A percentile compares a stretch with the other conserved stretches of the same genome.
These are phyloP conservation scores for Elegia similella DNA, from an alignment of 2,888 invertebrate genomes.

Conservation along the genomic window DNA sequence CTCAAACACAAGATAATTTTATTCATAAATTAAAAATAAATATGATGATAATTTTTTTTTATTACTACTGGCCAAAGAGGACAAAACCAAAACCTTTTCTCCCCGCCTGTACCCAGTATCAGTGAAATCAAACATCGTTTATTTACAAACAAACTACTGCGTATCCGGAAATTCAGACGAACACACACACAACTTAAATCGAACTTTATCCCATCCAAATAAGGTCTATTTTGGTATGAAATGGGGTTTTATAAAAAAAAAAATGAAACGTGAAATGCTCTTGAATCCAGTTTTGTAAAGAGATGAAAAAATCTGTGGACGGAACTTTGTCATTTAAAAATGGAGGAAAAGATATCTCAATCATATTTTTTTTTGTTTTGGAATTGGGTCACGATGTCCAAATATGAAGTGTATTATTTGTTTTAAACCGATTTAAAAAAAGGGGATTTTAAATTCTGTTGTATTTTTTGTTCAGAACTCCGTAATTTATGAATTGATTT, in stretches of 20 bases:
- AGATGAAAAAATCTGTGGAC: not conserved
- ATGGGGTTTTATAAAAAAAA: not conserved
- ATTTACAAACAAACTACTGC: slow-evolving; percentile 5
- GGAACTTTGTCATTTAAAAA: not conserved
- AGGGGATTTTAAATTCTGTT: too few relatives aligned
- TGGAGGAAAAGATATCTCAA: too few relatives aligned
- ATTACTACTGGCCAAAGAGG: too few relatives aligned
- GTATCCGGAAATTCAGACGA: not conserved
- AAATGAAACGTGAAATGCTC: not conserved
- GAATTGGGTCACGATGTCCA: too few relatives aligned
- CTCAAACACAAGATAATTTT: too few relatives aligned
- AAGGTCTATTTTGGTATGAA: not conserved
- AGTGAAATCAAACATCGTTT: not conserved
- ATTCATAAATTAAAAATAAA: too few relatives aligned
- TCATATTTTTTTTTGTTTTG: too few relatives aligned
- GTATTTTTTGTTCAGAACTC: too few relatives aligned
- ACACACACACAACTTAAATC: not conserved
- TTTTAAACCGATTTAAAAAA: too few relatives aligned
- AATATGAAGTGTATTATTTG: too few relatives aligned
- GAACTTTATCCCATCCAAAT: not conserved
- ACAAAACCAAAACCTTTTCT: not conserved
- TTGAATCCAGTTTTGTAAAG: not conserved
- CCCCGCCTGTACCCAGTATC: slow-evolving; percentile 1
- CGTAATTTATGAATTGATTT: too few relatives aligned
- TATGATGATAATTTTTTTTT: too few relatives aligned